Conservation (phyloP, 1,140 invertebrate genomes). For the Drosophila punjabiensis region DNA sequence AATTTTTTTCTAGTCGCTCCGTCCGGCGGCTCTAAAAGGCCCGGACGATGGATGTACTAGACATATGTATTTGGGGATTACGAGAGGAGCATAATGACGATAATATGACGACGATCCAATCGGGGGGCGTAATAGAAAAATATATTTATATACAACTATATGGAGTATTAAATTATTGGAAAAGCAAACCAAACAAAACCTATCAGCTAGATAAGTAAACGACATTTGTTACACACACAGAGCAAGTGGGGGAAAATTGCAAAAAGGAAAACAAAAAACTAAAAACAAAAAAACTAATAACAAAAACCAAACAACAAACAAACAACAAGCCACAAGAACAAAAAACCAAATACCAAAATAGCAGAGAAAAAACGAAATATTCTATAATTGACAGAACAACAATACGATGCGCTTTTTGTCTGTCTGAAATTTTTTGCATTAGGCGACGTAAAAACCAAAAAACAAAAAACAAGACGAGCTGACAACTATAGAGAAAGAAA, state of each 20-base stretch:
- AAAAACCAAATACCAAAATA: slow-evolving; percentile 34
- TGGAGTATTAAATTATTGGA: slow-evolving; percentile 79
- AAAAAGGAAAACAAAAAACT: slow-evolving; percentile 17
- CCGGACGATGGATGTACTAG: slow-evolving; percentile 50
- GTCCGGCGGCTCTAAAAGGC: slow-evolving; percentile 31
- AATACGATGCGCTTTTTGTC: slow-evolving; percentile 72
- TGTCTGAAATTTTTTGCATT: slow-evolving; percentile 76
- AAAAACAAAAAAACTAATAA: slow-evolving; percentile 22
- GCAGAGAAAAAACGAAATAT: slow-evolving; percentile 47
- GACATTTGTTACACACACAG: slow-evolving; percentile 72
- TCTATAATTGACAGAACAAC: slow-evolving; percentile 70
- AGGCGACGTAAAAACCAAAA: slow-evolving; percentile 51
- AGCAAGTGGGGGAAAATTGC: slow-evolving; percentile 57
- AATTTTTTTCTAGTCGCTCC: slow-evolving; percentile 76
- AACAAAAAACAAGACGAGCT: slow-evolving; percentile 31
- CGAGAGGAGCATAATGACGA: slow-evolving; percentile 35
- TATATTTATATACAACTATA: slow-evolving; percentile 84
- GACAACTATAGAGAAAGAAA: slow-evolving; percentile 24
- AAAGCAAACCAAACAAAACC: slow-evolving; percentile 69
- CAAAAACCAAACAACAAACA: slow-evolving; percentile 3
- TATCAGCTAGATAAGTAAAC: slow-evolving; percentile 78
- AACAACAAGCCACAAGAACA: slow-evolving; percentile 24
- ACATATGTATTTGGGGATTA: slow-evolving; percentile 39
- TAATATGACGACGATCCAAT: slow-evolving; percentile 63
- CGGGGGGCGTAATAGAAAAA: slow-evolving; percentile 81